These are phyloP conservation scores for Neria commutata DNA, from an alignment of 2,888 invertebrate genomes.

Conservation along the genomic window DNA sequence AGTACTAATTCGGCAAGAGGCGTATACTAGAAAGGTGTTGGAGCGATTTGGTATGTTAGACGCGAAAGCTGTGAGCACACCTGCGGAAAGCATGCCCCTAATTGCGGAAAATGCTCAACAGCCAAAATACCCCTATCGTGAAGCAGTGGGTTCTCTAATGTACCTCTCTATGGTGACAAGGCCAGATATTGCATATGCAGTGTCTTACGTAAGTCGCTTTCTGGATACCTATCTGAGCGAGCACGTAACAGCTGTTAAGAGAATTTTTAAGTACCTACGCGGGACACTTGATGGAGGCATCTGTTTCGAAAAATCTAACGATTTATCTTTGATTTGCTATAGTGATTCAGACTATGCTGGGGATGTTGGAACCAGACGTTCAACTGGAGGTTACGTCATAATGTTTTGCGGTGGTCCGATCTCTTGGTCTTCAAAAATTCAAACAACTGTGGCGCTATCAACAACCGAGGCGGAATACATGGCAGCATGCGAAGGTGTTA, in stretches of 20 bases:
- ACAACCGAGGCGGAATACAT: conserved; percentile 45
- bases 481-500: conserved; percentile 40
- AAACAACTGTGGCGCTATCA: conserved; percentile 42
- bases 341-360: conserved; percentile 35
- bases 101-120: conserved; percentile 13
- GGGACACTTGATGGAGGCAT: conserved; percentile 22
- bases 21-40: conserved; percentile 2
- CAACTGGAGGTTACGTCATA: conserved; percentile 35
- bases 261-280: conserved; percentile 28
- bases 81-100: not conserved
- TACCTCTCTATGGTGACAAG: conserved; percentile 32
- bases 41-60: too few relatives aligned
- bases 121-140: conserved; percentile 33
- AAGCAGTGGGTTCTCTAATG: conserved; percentile 33
- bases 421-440: conserved; percentile 44
- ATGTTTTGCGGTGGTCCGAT: conserved; percentile 35
- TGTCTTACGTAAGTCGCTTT: conserved; percentile 19
- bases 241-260: conserved; percentile 27
- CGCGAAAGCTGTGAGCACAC: too few relatives aligned
- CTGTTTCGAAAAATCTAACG: conserved; percentile 4
- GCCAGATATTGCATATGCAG: conserved; percentile 31
- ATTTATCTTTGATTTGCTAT: conserved; percentile 17
- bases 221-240: conserved; percentile 16
- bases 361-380: conserved; percentile 27
- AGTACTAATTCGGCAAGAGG: not conserved